Evolutionary conservation across 2,797 vertebrate species (phyloP), one percentile per base, ranked within the genome.

Genomic region (Myotis daubentonii): DNA sequence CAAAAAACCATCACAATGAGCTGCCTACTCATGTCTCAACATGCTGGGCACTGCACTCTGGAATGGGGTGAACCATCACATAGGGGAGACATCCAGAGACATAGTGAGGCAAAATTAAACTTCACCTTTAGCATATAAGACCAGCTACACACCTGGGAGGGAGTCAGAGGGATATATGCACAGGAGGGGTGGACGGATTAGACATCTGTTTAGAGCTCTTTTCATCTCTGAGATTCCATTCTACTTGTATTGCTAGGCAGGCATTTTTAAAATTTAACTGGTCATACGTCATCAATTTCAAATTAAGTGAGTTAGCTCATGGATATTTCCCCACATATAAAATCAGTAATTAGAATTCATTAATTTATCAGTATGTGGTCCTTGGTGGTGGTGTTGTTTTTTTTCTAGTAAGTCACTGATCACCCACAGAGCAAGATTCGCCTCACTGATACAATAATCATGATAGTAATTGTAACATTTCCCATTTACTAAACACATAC

Each of bases 311-410:
- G 41, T n/a, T 62, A 86, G 36, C 44, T 2, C 49, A 57, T 30
- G 22, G 8, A 66, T 80, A 81, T 51, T 70, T 87, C 30, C 5
- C 20, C 30, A 81, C n/a, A 15, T 68, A 93, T 41, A 86, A 87
- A 89, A 89, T 79, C n/a, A 95, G 53, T 82, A 65, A 86, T 51
- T 83, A 83, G 9, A 91, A 74, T 84, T 78, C 17, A 62, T 68
- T 81, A 30, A 78, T 85, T 89, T 89, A 62, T 12, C 38, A 60
- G 5, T 41, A 51, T 80, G 10, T 12, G 7, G 25, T 38, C 33
- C 60, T 36, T 86, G 60, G 72, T 30, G 12, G 10, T 47, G 60
- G 3, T 33, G 20, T 22, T 20, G 19, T 17, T 41, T 38, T 71
- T 19, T 47, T 8, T 20, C 49, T 55, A 28, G 11, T 66, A 38